Percentiles rank a stretch among this genome's conserved stretches.
These are phyloP conservation scores for Desoria tigrina DNA, from an alignment of 2,888 invertebrate genomes.

Conservation along the genomic window DNA sequence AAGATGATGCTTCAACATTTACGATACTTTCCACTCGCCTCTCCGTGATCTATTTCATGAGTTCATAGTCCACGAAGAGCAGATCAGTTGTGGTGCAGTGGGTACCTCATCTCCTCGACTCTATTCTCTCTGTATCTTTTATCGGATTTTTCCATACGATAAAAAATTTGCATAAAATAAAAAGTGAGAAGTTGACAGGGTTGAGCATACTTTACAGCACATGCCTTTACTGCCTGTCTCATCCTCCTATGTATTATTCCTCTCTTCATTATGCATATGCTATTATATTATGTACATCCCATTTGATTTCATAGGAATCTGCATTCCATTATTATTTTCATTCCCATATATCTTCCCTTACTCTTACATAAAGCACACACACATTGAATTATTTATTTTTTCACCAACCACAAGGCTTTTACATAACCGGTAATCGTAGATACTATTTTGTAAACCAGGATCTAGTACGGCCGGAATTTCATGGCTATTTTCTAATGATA, in stretches of 20 bases:
- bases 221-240: not conserved
- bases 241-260: not conserved
- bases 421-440: constrained; percentile 34
- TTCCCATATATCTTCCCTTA: not conserved
- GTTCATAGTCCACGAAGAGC: not conserved
- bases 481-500: constrained; percentile 6
- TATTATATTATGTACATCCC: no score
- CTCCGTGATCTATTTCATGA: constrained; percentile 1
- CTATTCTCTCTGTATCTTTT: no score
- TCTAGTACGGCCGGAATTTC: constrained; percentile 21
- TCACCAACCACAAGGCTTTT: constrained; percentile 21
- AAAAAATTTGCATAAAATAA: constrained; percentile 3
- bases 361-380: constrained; percentile 9
- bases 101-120: no score
- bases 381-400: constrained; percentile 8
- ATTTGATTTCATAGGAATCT: no score
- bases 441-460: constrained; percentile 29
- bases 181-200: constrained; percentile 4
- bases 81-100: no score
- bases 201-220: not conserved
- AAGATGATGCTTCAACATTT: not conserved
- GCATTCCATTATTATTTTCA: no score
- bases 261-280: not conserved
- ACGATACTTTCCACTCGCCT: not conserved
- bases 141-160: not conserved